phyloP scores from a whole-genome alignment of 2,113 vertebrate genomes.

The Anguilla japonica region DNA sequence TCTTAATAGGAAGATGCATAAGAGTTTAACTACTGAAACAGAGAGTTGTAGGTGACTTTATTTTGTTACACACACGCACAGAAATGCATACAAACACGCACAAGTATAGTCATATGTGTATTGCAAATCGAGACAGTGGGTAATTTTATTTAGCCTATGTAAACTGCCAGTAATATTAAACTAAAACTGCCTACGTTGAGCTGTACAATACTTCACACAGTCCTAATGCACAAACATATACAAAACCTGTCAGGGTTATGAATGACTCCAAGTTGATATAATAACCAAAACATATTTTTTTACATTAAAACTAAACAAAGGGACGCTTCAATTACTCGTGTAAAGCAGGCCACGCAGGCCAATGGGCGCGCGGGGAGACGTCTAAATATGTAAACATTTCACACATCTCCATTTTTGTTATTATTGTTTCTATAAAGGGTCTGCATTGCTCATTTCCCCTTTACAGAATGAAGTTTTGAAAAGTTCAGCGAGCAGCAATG shows the following conservation, averaged over 20 bases:
- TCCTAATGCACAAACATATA: no score
- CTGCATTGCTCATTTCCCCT: neutral
- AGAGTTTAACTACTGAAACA: neutral
- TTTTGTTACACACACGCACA: no score
- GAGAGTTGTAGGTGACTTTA: no score
- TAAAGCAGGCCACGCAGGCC: constrained; percentile 2
- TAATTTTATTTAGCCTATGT: no score
- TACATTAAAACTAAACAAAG: neutral
- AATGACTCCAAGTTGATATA: neutral
- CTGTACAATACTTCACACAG: no score
- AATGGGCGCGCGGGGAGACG: neutral
- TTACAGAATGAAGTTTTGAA: constrained; percentile 90
- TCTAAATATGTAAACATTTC: neutral
- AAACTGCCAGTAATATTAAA: no score
- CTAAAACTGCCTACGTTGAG: no score
- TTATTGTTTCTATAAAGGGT: neutral
- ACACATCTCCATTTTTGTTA: neutral
- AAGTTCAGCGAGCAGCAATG: constrained; percentile 83
- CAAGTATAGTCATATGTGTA: no score
- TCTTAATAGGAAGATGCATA: neutral
- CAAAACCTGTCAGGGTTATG: neutral
- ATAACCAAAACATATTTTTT: neutral
- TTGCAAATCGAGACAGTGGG: no score
- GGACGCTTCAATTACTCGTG: neutral
- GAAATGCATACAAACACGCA: no score